A percentile compares a stretch with the other conserved stretches of the same genome.
These are phyloP conservation scores for Sialis fuliginosa DNA, from an alignment of 2,888 invertebrate genomes.

Conservation along the genomic window DNA sequence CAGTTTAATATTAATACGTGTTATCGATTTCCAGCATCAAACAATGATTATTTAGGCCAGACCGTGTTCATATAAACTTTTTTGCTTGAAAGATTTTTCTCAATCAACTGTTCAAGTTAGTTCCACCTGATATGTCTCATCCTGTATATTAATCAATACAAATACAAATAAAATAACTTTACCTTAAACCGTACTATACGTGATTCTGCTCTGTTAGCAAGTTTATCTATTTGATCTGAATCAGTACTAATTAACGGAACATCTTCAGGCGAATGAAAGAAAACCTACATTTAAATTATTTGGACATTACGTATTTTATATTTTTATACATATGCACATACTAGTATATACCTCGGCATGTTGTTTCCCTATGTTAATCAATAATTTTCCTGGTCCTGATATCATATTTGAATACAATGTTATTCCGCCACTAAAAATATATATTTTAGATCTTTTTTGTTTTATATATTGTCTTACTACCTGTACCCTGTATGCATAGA, in stretches of 20 bases:
- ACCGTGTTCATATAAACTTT: too few species aligned
- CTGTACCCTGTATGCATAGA: constrained; percentile 36
- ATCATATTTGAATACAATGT: constrained; percentile 25
- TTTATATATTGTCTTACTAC: too few species aligned
- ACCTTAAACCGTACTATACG: too few species aligned
- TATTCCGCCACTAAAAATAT: constrained; percentile 1
- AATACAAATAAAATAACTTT: too few species aligned
- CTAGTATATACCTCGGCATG: constrained; percentile 26
- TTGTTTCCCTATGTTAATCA: constrained; percentile 25
- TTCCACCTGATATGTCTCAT: too few species aligned
- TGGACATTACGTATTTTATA: background rate
- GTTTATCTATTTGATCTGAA: constrained; percentile 21
- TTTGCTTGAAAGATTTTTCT: too few species aligned
- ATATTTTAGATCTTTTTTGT: background rate
- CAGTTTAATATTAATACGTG: too few species aligned
- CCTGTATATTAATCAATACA: too few species aligned
- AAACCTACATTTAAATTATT: constrained; percentile 26
- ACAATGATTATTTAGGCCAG: too few species aligned
- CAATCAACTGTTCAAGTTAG: too few species aligned
- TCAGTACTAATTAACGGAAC: constrained; percentile 35
- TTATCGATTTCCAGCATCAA: too few species aligned
- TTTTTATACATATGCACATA: background rate
- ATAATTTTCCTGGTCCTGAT: constrained; percentile 28
- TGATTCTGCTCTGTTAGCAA: constrained; percentile 10
- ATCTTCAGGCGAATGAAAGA: constrained; percentile 39